These are phyloP conservation scores for Empis stercorea DNA, from an alignment of 2,888 invertebrate genomes.

Conservation along the genomic window DNA sequence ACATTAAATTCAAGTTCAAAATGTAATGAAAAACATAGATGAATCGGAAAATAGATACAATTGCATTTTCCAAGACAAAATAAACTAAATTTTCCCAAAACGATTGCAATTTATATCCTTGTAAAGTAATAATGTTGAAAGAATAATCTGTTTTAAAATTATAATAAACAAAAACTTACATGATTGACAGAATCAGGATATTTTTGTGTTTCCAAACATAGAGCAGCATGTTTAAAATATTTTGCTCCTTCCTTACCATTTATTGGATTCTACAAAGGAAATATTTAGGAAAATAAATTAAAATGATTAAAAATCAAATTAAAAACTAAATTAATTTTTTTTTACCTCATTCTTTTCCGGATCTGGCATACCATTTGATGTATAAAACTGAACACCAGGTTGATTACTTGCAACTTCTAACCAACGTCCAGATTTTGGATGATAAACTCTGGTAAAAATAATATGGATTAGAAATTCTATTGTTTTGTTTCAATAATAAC, in stretches of 20 bases:
- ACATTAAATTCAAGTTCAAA: too few species aligned
- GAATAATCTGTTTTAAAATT: too few species aligned
- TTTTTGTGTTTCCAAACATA: conserved; percentile 85
- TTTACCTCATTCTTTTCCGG: conserved; percentile 32
- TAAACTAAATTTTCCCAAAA: too few species aligned
- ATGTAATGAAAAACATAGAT: too few species aligned
- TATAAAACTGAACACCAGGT: conserved; percentile 86
- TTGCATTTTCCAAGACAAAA: too few species aligned
- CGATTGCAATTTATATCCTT: too few species aligned
- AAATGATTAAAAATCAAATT: not conserved
- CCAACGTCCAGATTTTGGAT: conserved; percentile 56
- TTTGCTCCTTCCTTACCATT: conserved; percentile 54
- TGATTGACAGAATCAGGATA: conserved; percentile 84
- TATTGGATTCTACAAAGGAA: conserved; percentile 32
- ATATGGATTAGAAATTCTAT: too few species aligned
- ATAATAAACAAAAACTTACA: conserved; percentile 39
- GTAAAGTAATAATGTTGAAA: too few species aligned
- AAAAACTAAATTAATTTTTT: not conserved
- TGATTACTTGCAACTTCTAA: conserved; percentile 75
- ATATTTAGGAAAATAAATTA: not conserved
- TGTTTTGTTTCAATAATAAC: conserved; percentile 6
- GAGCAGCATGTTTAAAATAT: conserved; percentile 66
- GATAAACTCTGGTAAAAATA: conserved; percentile 42
- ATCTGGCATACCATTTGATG: conserved; percentile 61
- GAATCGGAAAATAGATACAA: too few species aligned